phyloP scores from a whole-genome alignment of 2,888 invertebrate genomes.

The Teleiodes luculella region DNA sequence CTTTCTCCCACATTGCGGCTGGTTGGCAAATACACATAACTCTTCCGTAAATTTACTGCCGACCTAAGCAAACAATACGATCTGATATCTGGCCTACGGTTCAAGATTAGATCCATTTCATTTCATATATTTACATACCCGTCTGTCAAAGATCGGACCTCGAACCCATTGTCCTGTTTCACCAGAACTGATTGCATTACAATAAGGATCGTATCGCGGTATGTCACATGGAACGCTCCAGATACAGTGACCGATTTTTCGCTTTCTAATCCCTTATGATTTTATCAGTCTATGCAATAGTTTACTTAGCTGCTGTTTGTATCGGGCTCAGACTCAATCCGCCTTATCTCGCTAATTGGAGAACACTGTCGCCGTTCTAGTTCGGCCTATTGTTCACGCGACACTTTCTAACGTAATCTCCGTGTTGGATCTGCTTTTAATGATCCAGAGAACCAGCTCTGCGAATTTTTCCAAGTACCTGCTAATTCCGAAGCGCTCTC shows the following conservation, averaged over 20 bases:
- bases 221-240: slow-evolving; percentile 18
- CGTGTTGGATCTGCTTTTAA: slow-evolving; percentile 53
- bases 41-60: slow-evolving; percentile 6
- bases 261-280: slow-evolving; percentile 26
- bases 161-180: slow-evolving; percentile 13
- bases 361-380: slow-evolving; percentile 46
- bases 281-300: slow-evolving; percentile 17
- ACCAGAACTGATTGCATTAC: slow-evolving; percentile 7
- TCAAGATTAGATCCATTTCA: slow-evolving; percentile 9
- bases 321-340: slow-evolving; percentile 35
- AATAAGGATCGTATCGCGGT: slow-evolving; percentile 19
- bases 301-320: slow-evolving; percentile 39
- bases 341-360: slow-evolving; percentile 57
- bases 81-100: slow-evolving; percentile 4
- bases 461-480: slow-evolving; percentile 14
- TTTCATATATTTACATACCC: slow-evolving; percentile 4
- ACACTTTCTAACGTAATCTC: slow-evolving; percentile 70
- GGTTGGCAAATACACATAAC: slow-evolving; percentile 8
- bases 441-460: slow-evolving; percentile 29
- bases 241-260: slow-evolving; percentile 22
- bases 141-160: slow-evolving; percentile 13
- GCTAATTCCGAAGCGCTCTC: slow-evolving; percentile 16
- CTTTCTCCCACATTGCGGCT: slow-evolving; percentile 5
- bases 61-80: slow-evolving; percentile 8
- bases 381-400: slow-evolving; percentile 60